Evolutionary conservation across 2,797 vertebrate species (phyloP).

Genomic region (Mormyrus proboscirostris): DNA sequence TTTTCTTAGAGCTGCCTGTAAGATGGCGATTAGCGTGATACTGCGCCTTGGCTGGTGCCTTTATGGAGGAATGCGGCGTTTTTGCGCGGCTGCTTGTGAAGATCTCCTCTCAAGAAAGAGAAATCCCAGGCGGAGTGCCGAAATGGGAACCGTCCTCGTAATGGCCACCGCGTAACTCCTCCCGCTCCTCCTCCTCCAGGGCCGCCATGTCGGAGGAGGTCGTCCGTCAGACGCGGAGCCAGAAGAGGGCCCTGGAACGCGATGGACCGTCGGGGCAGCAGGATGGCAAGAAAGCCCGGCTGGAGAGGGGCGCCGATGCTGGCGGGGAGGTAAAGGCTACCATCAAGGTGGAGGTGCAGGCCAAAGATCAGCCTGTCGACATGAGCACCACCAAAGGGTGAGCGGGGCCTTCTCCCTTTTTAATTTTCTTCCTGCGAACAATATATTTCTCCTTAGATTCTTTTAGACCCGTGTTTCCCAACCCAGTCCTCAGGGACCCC

Average conservation of each 20-base stretch:
- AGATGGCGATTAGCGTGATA: not conserved
- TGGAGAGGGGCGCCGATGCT: slow-evolving; percentile 61
- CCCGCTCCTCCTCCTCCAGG: slow-evolving; percentile 16
- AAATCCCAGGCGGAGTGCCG: not conserved
- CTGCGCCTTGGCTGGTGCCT: not conserved
- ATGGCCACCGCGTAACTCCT: not conserved
- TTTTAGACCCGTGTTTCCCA: not conserved
- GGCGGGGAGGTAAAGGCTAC: slow-evolving; percentile 29
- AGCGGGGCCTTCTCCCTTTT: slow-evolving; percentile 33
- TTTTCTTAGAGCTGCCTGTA: not conserved
- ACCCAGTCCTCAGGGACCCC: not conserved
- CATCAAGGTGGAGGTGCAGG: slow-evolving; percentile 65
- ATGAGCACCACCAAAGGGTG: slow-evolving; percentile 87
- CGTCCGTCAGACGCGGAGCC: slow-evolving; percentile 86
- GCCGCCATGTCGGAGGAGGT: slow-evolving; percentile 86
- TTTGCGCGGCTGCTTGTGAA: not conserved
- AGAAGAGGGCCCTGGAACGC: slow-evolving; percentile 83
- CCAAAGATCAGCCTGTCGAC: slow-evolving; percentile 80
- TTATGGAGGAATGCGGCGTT: not conserved
- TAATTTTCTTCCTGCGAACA: not conserved
- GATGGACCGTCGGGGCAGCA: slow-evolving; percentile 62
- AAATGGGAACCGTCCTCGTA: not conserved
- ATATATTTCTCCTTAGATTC: not conserved
- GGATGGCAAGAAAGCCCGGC: slow-evolving; percentile 77
- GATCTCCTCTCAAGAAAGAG: not conserved